phyloP scores from a whole-genome alignment of 2,888 invertebrate species.

The Lagria hirta region DNA sequence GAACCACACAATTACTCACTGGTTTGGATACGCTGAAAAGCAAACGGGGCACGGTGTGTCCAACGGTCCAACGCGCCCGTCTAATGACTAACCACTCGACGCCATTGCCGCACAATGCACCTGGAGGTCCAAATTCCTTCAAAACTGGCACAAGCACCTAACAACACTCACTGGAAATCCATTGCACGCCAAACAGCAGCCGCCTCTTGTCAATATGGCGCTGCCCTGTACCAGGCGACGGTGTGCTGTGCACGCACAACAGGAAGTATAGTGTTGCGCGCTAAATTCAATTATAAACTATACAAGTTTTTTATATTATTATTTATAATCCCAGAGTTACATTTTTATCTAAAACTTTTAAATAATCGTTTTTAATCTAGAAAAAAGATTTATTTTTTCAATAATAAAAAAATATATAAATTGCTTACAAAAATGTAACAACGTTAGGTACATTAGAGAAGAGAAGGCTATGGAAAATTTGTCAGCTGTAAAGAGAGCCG shows the following conservation, averaged over 20 bases:
- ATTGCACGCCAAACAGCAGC: conserved; percentile 60
- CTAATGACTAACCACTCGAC: conserved; percentile 49
- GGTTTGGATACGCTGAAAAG: conserved; percentile 43
- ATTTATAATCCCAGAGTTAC: no score
- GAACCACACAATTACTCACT: conserved; percentile 55
- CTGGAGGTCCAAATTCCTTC: conserved; percentile 11
- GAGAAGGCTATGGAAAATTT: no score
- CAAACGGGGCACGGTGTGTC: conserved; percentile 11
- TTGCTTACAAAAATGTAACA: no score
- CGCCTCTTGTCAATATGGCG: conserved; percentile 77
- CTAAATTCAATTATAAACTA: conserved; percentile 37
- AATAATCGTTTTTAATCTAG: no score
- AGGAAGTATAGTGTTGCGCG: conserved; percentile 42
- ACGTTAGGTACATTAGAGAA: no score
- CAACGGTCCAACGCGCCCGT: conserved; percentile 52
- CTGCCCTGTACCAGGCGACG: conserved; percentile 58
- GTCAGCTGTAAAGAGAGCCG: no score
- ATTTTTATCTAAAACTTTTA: no score
- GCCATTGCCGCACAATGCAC: conserved; percentile 25
- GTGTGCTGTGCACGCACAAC: conserved; percentile 39
- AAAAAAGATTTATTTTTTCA: no score
- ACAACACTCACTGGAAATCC: conserved; percentile 44
- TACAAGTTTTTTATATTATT: no score
- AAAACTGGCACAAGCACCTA: conserved; percentile 31
- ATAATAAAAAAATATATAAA: no score